Conservation (phyloP, 2,797 vertebrate genomes). For the Pelochelys cantorii region DNA sequence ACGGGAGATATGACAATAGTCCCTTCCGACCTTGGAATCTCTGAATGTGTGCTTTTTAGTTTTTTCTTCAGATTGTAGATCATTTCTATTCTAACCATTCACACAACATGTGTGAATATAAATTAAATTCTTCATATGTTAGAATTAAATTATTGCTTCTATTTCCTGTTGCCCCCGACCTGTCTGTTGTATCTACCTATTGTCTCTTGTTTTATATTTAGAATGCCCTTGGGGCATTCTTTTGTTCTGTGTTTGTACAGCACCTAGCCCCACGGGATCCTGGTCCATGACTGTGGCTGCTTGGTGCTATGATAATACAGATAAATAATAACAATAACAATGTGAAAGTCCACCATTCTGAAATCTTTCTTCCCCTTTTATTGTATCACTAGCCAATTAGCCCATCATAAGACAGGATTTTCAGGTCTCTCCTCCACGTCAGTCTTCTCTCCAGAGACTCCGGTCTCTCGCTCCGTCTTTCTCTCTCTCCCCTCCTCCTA, state of each 20-base stretch:
- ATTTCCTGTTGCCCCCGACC: not conserved
- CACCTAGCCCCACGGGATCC: not conserved
- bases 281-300: not conserved
- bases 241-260: not conserved
- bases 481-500: too few species aligned
- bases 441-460: too few species aligned
- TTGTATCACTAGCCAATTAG: too few species aligned
- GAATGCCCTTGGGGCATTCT: not conserved
- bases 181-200: not conserved
- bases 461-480: too few species aligned
- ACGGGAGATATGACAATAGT: not conserved
- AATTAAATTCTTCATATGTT: not conserved
- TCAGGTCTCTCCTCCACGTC: too few species aligned
- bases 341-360: not conserved
- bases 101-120: not conserved
- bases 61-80: not conserved
- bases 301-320: not conserved
- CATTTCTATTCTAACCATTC: not conserved
- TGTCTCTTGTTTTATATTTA: not conserved
- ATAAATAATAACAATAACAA: not conserved
- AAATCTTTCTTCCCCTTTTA: not conserved
- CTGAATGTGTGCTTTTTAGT: not conserved
- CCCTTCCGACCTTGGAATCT: not conserved
- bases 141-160: not conserved
- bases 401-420: too few species aligned